Conservation (phyloP, 1,140 invertebrate genomes). For the Argopecten irradians region DNA sequence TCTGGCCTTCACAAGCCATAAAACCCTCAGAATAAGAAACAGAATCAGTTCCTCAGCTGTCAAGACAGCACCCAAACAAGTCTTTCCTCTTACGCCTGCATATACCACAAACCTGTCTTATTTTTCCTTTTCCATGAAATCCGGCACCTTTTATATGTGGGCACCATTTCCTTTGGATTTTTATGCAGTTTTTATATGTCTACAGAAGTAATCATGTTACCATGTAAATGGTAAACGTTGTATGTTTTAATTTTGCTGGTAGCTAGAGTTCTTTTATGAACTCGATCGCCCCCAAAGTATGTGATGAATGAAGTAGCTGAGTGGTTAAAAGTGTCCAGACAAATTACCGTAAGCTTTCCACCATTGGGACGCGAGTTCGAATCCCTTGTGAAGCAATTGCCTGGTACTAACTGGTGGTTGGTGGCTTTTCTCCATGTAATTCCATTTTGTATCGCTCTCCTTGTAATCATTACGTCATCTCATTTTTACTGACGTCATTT, state of each 20-base stretch:
- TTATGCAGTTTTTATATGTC: conserved; percentile 17
- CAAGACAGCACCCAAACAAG: not conserved
- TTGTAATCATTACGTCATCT: no score
- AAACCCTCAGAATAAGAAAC: not conserved
- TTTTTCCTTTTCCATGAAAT: not conserved
- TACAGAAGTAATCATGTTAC: not conserved
- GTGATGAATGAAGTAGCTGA: no score
- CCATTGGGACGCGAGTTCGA: no score
- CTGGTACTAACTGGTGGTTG: no score
- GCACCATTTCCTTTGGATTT: not conserved
- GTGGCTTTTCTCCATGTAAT: no score
- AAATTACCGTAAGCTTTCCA: no score
- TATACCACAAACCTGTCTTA: not conserved
- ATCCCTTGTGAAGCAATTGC: no score
- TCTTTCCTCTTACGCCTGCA: not conserved
- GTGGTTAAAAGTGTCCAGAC: no score
- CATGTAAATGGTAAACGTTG: not conserved
- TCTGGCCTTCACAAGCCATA: not conserved
- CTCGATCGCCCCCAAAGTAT: no score
- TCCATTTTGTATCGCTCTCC: no score
- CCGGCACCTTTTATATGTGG: not conserved
- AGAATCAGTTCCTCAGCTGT: not conserved
- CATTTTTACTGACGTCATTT: no score
- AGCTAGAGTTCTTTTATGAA: not conserved
- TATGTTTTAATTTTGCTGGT: not conserved